Conservation (phyloP, 2,113 vertebrate species). For the Sceloporus tristichus region DNA sequence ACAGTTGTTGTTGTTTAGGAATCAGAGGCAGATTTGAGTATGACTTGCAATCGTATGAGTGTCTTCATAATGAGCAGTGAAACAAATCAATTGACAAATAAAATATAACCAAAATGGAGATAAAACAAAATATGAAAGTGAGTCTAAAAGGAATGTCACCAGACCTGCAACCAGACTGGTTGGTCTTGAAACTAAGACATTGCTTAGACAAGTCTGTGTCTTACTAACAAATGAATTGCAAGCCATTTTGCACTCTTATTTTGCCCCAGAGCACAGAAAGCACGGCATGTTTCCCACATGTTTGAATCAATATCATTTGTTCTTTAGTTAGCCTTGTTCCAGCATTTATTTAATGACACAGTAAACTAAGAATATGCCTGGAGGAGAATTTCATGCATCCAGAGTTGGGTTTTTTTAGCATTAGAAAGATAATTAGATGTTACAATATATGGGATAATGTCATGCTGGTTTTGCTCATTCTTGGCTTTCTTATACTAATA, state of each 20-base stretch:
- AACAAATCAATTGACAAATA: neutral
- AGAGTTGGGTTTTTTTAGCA: too few relatives aligned
- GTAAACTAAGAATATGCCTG: neutral
- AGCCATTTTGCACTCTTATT: too few relatives aligned
- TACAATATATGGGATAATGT: too few relatives aligned
- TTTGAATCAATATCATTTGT: neutral
- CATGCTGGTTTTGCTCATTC: too few relatives aligned
- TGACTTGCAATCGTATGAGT: neutral
- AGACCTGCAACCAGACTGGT: neutral
- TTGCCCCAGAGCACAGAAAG: too few relatives aligned
- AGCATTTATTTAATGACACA: neutral
- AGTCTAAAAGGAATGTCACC: neutral
- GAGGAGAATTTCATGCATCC: neutral
- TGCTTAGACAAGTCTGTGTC: neutral
- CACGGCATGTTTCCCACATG: too few relatives aligned
- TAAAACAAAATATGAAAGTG: neutral
- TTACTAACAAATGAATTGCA: neutral
- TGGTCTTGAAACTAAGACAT: too few relatives aligned
- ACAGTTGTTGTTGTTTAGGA: neutral
- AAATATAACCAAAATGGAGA: neutral
- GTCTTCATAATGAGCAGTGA: neutral
- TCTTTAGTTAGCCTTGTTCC: neutral
- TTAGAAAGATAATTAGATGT: too few relatives aligned
- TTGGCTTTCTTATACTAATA: too few relatives aligned
- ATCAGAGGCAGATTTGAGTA: neutral